These are phyloP conservation scores for Yponomeuta sedellus DNA, from an alignment of 2,888 invertebrate genomes.

Conservation along the genomic window DNA sequence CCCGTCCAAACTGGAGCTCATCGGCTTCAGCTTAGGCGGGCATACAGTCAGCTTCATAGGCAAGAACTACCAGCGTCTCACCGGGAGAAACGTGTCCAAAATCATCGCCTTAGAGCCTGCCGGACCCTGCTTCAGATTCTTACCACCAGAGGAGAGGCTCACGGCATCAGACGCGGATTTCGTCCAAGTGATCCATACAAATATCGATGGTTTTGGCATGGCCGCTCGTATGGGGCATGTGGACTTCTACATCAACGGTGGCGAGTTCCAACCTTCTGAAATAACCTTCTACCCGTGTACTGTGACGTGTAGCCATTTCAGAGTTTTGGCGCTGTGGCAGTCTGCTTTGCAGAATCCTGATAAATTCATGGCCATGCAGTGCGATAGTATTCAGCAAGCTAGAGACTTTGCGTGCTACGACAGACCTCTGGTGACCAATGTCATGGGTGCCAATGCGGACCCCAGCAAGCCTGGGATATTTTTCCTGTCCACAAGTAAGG, in stretches of 20 bases:
- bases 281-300: constrained; percentile 51
- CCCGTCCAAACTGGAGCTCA: constrained; percentile 49
- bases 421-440: constrained; percentile 44
- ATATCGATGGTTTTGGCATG: constrained; percentile 69
- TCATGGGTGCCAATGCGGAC: constrained; percentile 47
- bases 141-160: constrained; percentile 43
- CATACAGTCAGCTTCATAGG: constrained; percentile 61
- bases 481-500: constrained; percentile 51
- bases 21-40: constrained; percentile 64
- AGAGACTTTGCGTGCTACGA: constrained; percentile 51
- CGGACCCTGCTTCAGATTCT: constrained; percentile 58
- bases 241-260: constrained; percentile 63
- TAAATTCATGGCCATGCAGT: constrained; percentile 54
- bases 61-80: constrained; percentile 49
- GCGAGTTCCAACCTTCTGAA: constrained; percentile 63
- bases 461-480: constrained; percentile 48
- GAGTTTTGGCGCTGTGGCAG: constrained; percentile 50
- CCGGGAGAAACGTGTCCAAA: constrained; percentile 55
- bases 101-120: constrained; percentile 61
- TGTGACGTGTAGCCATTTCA: constrained; percentile 60
- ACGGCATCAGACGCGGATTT: constrained; percentile 57
- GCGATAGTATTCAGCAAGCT: constrained; percentile 54
- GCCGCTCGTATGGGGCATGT: constrained; percentile 61
- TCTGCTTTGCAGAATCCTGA: constrained; percentile 48
- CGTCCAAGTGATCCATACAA: constrained; percentile 62